Evolutionary conservation across 2,113 vertebrate species (phyloP), one percentile per base, ranked within the genome.

Genomic region (Meleagris gallopavo): DNA sequence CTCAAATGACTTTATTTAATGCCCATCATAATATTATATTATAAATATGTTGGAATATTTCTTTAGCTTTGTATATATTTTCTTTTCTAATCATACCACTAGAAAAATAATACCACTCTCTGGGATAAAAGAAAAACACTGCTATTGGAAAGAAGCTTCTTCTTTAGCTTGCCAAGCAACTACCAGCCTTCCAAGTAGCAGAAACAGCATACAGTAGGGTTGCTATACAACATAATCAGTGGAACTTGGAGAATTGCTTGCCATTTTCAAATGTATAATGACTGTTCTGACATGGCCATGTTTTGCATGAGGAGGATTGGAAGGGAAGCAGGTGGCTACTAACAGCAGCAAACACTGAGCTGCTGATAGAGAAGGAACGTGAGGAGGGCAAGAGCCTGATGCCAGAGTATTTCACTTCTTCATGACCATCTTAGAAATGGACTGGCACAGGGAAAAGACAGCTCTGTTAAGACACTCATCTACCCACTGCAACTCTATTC

Each of bases 21-120:
- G 83, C 57, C 81, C 77, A 73, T 74, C 72, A 89, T 83, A 96
- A 94, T 90, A 83, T 81, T 91, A 78, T 52, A 89, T 91, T 95
- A 82, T 90, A 90, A 95, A 89, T 86, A 94, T 74, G 88, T 21
- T 93, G 69, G 85, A 95, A 91, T 83, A 88, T 91, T 95, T 95
- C 83, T 88, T 94, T 74, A 93, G 89, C 67, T 92, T 91, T 83
- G 86, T 85, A 77, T 96, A 65, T 89, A 85, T 92, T 94, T 96
- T 93, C 80, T 90, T 88, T 89, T 75, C 64, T 94, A 95, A 92
- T 94, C 82, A 89, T 20, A 94, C 85, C 83, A 94, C 82, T 95
- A 94, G 91, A 95, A 95, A 94, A 97, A 94, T 88, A 97, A 95
- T 95, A 86, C 80, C 45, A 81, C 75, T 36, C 82, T 97, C 85